Evolutionary conservation across 2,888 invertebrate genomes (phyloP).

Genomic region (Drosophila yooni): DNA sequence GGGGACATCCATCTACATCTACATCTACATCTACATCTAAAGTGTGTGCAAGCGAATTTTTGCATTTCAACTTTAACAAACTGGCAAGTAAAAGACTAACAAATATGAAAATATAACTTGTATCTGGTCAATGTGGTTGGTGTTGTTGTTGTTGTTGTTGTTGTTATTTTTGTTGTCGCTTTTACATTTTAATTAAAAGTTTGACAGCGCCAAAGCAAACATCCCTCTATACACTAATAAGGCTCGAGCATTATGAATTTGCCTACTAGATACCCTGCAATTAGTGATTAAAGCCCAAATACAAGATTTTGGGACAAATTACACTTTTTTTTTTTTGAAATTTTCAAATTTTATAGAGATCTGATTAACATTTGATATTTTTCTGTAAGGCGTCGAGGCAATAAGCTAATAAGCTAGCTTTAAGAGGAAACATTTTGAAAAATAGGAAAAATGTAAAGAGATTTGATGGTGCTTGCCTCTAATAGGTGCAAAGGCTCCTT

Average conservation of each 20-base stretch:
- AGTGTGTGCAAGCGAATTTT: neutral
- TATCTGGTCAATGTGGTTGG: neutral
- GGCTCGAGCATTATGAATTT: neutral
- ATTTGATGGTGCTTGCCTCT: neutral
- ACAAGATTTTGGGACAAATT: neutral
- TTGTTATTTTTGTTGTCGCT: neutral
- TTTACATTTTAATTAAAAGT: neutral
- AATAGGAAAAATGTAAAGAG: neutral
- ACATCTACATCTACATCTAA: too few species aligned
- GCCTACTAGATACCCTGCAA: neutral
- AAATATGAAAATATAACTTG: neutral
- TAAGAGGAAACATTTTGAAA: neutral
- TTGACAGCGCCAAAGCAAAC: neutral
- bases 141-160: neutral
- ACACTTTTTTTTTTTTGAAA: neutral
- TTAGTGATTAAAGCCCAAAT: neutral
- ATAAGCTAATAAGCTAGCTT: neutral
- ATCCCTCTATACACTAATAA: neutral
- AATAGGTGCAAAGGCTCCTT: neutral
- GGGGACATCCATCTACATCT: neutral
- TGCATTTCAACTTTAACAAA: neutral
- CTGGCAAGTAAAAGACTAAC: neutral
- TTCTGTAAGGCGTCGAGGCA: too few species aligned
- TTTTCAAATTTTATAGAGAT: neutral
- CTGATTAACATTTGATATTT: neutral